Percentiles rank a stretch among this genome's conserved stretches.
Evolutionary conservation across 2,113 vertebrate genomes (phyloP).

Genomic region (Typhlomys cinereus): DNA sequence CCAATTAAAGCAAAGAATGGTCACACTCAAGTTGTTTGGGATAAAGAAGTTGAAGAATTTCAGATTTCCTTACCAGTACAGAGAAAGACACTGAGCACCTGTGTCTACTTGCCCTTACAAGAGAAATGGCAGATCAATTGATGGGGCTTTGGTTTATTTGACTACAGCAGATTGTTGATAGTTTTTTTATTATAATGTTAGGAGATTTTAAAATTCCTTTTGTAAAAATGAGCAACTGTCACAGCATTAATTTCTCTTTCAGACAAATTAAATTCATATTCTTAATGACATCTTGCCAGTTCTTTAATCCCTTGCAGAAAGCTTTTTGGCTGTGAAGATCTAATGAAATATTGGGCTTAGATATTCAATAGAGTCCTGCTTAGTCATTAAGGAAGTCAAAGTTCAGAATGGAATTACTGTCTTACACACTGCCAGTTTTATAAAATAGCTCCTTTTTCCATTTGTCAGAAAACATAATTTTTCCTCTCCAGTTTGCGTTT

Average conservation of each 20-base stretch:
- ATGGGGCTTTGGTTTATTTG: constrained; percentile 36
- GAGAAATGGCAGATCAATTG: constrained; percentile 43
- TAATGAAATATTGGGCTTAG: constrained; percentile 45
- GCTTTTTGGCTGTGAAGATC: constrained; percentile 54
- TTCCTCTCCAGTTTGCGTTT: constrained; percentile 20
- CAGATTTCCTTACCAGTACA: constrained; percentile 35
- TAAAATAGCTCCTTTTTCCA: background rate
- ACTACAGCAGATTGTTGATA: background rate
- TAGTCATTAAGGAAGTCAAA: constrained; percentile 35
- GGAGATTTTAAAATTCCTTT: background rate
- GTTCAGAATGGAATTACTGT: background rate
- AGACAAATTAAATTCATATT: constrained; percentile 48
- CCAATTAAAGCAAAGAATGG: constrained; percentile 13
- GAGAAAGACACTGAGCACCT: constrained; percentile 39
- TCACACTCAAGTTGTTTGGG: background rate
- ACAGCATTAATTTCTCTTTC: background rate
- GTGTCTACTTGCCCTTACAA: constrained; percentile 9
- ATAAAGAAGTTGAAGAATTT: constrained; percentile 11
- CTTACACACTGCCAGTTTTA: constrained; percentile 5
- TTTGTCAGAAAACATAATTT: constrained; percentile 43
- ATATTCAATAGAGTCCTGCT: constrained; percentile 17
- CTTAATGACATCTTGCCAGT: constrained; percentile 45
- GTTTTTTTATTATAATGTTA: background rate
- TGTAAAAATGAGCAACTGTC: background rate
- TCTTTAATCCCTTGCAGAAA: constrained; percentile 53